Evolutionary conservation across 2,113 vertebrate genomes (phyloP), one percentile per base, ranked within the genome.

Genomic region (Misgurnus mizolepis): DNA sequence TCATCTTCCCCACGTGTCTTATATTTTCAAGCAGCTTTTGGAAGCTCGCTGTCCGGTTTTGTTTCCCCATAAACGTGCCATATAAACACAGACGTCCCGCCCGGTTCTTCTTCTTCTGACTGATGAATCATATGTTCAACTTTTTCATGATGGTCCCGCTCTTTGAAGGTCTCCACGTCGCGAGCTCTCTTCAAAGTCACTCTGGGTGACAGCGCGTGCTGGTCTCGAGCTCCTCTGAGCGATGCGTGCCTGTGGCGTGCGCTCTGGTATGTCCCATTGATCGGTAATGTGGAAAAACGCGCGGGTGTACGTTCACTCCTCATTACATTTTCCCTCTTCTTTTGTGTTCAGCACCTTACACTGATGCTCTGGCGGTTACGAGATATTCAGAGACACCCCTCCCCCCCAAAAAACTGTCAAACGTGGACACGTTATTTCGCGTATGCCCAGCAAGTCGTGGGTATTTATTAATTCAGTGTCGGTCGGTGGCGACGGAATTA

Each of bases 221-320:
- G 66, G 39, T 43, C 56, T 27, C 40, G 40, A 43, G 68, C 80
- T 39, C 65, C 17, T 70, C 66, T n/a, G 71, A 27, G 53, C 79
- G 61, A 69, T 67, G 67, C 60, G 67, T 60, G 45, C 62, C 27
- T 53, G n/a, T 73, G 60, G 34, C 60, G 72, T 49, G 76, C 61
- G 66, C 76, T 80, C 76, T 58, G 67, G 78, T 80, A 74, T 72
- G 49, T 75, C 66, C 77, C 78, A 82, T 86, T 68, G 67, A 83
- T 68, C n/a, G 71, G 27, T 62, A 12, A 62, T 45, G 60, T 43
- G 55, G 66, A 64, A 47, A 47, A 49, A 9, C 34, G 40, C 40
- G 40, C 43, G 8, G 41, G 58, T 47, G 76, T 78, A 62, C 64
- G 73, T 74, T 41, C 47, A 65, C 67, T 17, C 43, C 14, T 49